A percentile compares a stretch with the other conserved stretches of the same genome.
Evolutionary conservation across 2,797 vertebrate species (phyloP).

Genomic region (Gymnothorax javanicus): DNA sequence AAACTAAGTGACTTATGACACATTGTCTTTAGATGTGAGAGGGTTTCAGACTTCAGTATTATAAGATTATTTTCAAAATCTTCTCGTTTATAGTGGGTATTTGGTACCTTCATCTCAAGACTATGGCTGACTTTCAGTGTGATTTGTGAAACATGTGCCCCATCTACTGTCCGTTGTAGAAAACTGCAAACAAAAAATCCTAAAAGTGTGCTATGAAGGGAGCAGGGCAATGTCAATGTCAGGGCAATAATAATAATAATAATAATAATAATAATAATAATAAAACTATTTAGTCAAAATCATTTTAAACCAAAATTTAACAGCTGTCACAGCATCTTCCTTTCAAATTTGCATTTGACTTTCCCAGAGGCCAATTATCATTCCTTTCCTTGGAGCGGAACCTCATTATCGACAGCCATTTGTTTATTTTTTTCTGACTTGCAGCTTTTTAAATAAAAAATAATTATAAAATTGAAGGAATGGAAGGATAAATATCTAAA

Average conservation of each 20-base stretch:
- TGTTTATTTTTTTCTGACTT: neutral
- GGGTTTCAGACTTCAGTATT: too few relatives aligned
- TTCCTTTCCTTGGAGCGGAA: neutral
- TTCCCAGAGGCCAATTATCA: constrained; percentile 1
- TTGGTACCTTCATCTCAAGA: constrained; percentile 25
- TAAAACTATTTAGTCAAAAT: too few relatives aligned
- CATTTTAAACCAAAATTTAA: neutral
- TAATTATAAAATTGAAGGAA: neutral
- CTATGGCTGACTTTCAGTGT: constrained; percentile 41
- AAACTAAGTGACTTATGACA: too few relatives aligned
- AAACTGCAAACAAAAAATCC: neutral
- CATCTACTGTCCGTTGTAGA: constrained; percentile 23
- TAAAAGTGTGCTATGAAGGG: neutral
- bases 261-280: neutral
- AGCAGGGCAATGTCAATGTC: neutral
- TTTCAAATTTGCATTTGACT: constrained; percentile 13
- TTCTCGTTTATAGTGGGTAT: neutral
- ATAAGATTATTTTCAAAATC: too few relatives aligned
- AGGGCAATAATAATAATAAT: neutral
- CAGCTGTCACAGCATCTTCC: constrained; percentile 18
- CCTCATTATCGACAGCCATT: neutral
- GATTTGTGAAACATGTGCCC: constrained; percentile 17
- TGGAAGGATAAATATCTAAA: neutral
- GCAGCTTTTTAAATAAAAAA: neutral
- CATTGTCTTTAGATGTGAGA: too few relatives aligned